These are phyloP conservation scores for Ptychobarbus kaznakovi DNA, from an alignment of 2,797 vertebrate species.

Conservation along the genomic window DNA sequence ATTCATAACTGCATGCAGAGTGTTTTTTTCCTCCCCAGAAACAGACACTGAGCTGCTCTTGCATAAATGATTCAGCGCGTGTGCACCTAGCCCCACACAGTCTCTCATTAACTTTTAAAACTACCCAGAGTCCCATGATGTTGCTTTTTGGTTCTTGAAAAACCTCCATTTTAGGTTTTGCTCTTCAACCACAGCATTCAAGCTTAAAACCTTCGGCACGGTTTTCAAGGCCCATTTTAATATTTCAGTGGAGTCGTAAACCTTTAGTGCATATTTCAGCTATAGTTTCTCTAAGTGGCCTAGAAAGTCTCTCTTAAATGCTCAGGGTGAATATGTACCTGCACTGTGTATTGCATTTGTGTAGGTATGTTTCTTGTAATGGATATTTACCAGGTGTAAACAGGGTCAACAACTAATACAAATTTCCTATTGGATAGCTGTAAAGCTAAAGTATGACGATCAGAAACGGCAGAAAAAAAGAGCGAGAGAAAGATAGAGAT, in stretches of 20 bases:
- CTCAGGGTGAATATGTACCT: background rate
- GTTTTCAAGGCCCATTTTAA: background rate
- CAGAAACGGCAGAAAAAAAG: background rate
- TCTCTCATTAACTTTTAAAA: constrained; percentile 52
- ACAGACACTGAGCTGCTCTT: constrained; percentile 52
- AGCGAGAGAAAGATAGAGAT: background rate
- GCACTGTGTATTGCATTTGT: background rate
- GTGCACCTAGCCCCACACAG: constrained; percentile 40
- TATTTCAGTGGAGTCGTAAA: background rate
- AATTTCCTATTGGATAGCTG: background rate
- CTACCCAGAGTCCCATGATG: constrained; percentile 33
- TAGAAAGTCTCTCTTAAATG: constrained; percentile 1
- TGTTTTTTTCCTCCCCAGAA: constrained; percentile 50
- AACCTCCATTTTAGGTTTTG: constrained; percentile 37
- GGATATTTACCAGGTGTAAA: background rate
- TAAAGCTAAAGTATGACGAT: background rate
- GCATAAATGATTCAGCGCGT: constrained; percentile 50
- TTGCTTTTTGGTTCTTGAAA: constrained; percentile 31
- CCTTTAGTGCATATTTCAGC: background rate
- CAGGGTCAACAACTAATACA: background rate
- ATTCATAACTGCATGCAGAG: constrained; percentile 55
- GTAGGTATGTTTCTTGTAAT: background rate
- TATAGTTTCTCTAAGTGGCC: constrained; percentile 31
- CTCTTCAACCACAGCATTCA: constrained; percentile 15
- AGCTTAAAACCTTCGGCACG: background rate